Base-by-base conservation (phyloP, 2,888 invertebrate species). In the Metopia argyrocephala region DNA sequence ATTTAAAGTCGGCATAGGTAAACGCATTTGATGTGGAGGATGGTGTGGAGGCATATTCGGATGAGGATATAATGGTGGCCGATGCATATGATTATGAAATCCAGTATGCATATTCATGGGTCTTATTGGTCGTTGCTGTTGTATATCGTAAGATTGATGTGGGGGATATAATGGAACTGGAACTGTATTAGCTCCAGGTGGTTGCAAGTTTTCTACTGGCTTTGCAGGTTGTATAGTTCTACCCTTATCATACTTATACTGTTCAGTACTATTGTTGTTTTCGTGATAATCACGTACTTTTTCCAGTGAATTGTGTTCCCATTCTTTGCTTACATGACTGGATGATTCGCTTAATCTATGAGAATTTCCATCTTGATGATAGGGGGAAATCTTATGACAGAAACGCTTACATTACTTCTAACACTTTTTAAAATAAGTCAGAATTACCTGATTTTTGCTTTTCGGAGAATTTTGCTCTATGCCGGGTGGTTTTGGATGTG, bases 401-500 rank as follows among this genome's bases (percentile, higher is more conserved):
- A 31, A 69, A 18, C 21, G n/a, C n/a, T n/a, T n/a, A n/a, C n/a
- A n/a, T n/a, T n/a, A n/a, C n/a, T n/a, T n/a, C n/a, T n/a, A n/a
- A n/a, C n/a, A n/a, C n/a, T n/a, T n/a, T n/a, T n/a, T n/a, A 57
- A 57, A 4, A 28, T 28, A 5, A 20, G 5, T n/a, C n/a, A 15
- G 56, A 74, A 21, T 3, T 73, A 84, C 84, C 83, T 82, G 84
- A 18, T 73, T 61, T 70, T 78, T 78, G 61, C 74, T 80, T 64
- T 76, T 81, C n/a, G 84, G 83, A n/a, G 84, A 84, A 65, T 25
- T 83, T 31, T 79, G 82, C 31, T 92, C 92, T 56, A 92, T 85
- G 20, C 91, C 91, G 15, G 92, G 91, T 2, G 91, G 91, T 84
- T 92, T 92, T 21, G 91, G 82, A 66, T 85, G 84, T 3, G 85